These are phyloP conservation scores for Betta splendens DNA, from an alignment of 2,797 vertebrate genomes.

Conservation along the genomic window DNA sequence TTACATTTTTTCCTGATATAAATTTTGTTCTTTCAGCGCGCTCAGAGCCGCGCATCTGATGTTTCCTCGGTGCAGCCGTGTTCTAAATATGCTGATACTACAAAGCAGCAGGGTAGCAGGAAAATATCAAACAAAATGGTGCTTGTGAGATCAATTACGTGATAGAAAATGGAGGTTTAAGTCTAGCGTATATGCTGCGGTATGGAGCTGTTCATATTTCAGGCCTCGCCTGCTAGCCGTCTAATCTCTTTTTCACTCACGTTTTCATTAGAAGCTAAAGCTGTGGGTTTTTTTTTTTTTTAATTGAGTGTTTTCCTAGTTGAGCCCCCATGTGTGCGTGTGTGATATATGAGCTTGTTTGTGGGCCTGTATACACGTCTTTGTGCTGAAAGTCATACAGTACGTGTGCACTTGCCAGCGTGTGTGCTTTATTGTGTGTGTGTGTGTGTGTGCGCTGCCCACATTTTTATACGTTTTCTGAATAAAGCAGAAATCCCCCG, in stretches of 20 bases:
- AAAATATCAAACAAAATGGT: slow-evolving; percentile 82
- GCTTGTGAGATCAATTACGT: slow-evolving; percentile 81
- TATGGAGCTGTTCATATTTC: slow-evolving; percentile 69
- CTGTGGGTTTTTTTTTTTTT: slow-evolving; percentile 64
- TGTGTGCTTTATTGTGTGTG: too few species aligned
- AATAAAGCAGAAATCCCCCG: slow-evolving; percentile 53
- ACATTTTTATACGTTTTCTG: slow-evolving; percentile 52
- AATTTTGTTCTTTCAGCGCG: slow-evolving; percentile 54
- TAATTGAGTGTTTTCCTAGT: slow-evolving; percentile 61
- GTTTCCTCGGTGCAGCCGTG: slow-evolving; percentile 64
- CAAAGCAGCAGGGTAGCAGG: slow-evolving; percentile 64
- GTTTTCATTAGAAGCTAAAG: slow-evolving; percentile 65
- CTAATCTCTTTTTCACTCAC: slow-evolving; percentile 61
- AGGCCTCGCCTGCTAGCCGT: slow-evolving; percentile 49
- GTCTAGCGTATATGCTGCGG: slow-evolving; percentile 63
- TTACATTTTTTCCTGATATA: slow-evolving; percentile 51
- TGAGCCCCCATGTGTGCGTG: slow-evolving; percentile 58
- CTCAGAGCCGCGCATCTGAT: slow-evolving; percentile 50
- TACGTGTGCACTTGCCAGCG: not conserved
- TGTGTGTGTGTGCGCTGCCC: not conserved
- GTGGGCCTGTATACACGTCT: slow-evolving; percentile 16
- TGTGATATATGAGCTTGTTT: slow-evolving; percentile 34
- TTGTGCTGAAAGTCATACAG: slow-evolving; percentile 18
- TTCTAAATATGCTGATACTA: slow-evolving; percentile 74
- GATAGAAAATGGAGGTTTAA: slow-evolving; percentile 82